Evolutionary conservation across 2,888 invertebrate species (phyloP).

Genomic region (Rhagonycha fulva): DNA sequence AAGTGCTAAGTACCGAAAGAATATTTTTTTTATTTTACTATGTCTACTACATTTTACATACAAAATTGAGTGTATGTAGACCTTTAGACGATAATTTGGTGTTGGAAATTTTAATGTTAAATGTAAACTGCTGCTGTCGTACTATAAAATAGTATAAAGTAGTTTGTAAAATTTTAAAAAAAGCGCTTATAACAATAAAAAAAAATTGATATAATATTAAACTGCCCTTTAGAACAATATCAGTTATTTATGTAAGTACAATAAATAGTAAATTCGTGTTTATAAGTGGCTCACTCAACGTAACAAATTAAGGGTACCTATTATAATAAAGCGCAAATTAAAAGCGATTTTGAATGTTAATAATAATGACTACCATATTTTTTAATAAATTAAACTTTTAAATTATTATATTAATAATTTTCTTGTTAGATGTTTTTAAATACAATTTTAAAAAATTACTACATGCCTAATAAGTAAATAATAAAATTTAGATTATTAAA

Average conservation of each 20-base stretch:
- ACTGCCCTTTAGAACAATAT: slow-evolving; percentile 43
- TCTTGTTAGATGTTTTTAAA: slow-evolving; percentile 27
- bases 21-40: background rate
- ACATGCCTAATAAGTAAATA: slow-evolving; percentile 22
- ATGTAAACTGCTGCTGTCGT: slow-evolving; percentile 29
- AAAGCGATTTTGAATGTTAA: slow-evolving; percentile 19
- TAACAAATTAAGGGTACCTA: slow-evolving; percentile 18
- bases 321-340: background rate
- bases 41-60: background rate
- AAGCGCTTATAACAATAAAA: slow-evolving; percentile 21
- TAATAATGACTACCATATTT: slow-evolving; percentile 9
- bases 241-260: slow-evolving; percentile 36
- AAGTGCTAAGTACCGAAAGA: background rate
- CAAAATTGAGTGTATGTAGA: background rate
- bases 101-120: slow-evolving; percentile 27
- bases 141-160: slow-evolving; percentile 26
- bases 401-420: slow-evolving; percentile 19
- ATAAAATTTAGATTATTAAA: slow-evolving; percentile 5
- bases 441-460: slow-evolving; percentile 20
- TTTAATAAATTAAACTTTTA: slow-evolving; percentile 20
- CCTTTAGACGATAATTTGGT: slow-evolving; percentile 14
- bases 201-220: slow-evolving; percentile 25
- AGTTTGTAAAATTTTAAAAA: slow-evolving; percentile 21
- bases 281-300: slow-evolving; percentile 17
- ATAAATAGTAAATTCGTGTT: slow-evolving; percentile 28